Evolutionary conservation across 2,797 vertebrate species (phyloP).

Genomic region (Chromis chromis): DNA sequence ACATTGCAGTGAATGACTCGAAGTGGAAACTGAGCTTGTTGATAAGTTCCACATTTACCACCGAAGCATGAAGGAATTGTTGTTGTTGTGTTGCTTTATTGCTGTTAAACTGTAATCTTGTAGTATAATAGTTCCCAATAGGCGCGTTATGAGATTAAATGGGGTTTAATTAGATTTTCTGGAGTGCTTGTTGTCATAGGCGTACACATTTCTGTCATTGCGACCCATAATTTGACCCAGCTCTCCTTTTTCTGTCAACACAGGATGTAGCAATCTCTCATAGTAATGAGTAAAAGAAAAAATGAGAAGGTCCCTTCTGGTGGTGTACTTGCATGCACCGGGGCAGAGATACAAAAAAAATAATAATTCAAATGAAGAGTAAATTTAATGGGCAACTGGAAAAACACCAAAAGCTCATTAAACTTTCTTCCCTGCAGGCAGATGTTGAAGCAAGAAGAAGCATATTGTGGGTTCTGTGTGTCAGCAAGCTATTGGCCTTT

Average conservation of each 20-base stretch:
- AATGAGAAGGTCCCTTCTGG: conserved; percentile 10
- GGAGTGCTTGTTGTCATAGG: not conserved
- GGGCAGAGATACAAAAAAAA: conserved; percentile 8
- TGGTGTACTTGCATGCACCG: not conserved
- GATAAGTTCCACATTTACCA: conserved; percentile 38
- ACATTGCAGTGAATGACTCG: conserved; percentile 6
- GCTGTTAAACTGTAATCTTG: conserved; percentile 14
- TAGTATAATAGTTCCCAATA: conserved; percentile 19
- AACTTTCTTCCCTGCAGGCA: conserved; percentile 29
- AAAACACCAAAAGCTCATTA: conserved; percentile 57
- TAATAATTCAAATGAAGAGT: not conserved
- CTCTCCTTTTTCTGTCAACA: conserved; percentile 1
- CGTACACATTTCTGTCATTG: not conserved
- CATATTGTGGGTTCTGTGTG: conserved; percentile 1
- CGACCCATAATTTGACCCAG: not conserved
- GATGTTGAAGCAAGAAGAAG: conserved; percentile 22
- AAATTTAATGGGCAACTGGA: conserved; percentile 39
- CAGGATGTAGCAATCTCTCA: conserved; percentile 13
- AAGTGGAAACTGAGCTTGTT: conserved; percentile 1
- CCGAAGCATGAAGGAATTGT: conserved; percentile 10
- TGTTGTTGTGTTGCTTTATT: conserved; percentile 19
- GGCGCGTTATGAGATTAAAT: conserved; percentile 17
- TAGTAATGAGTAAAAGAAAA: conserved; percentile 25
- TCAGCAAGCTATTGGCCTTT: conserved; percentile 16
- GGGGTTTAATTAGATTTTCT: conserved; percentile 43